phyloP scores from a whole-genome alignment of 2,888 invertebrate species.

The Polymixis lichenea region DNA sequence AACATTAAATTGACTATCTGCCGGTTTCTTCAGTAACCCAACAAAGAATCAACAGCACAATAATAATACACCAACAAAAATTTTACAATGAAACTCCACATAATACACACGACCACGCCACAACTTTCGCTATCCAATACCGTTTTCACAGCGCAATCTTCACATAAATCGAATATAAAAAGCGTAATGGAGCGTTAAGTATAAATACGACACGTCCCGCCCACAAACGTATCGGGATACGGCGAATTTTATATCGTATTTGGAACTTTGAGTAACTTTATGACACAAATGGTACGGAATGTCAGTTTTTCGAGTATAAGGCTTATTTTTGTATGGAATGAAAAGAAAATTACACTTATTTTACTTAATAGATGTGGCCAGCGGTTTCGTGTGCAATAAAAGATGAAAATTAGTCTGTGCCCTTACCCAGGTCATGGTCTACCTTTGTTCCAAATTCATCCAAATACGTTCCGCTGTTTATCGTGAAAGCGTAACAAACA shows the following conservation, averaged over 20 bases:
- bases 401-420: no score
- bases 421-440: no score
- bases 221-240: slow-evolving; percentile 53
- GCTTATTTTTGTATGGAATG: slow-evolving; percentile 2
- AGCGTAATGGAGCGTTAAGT: slow-evolving; percentile 66
- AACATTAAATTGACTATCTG: background rate
- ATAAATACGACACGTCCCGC: slow-evolving; percentile 62
- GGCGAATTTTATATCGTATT: slow-evolving; percentile 58
- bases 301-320: slow-evolving; percentile 1
- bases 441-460: no score
- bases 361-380: background rate
- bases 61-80: slow-evolving; percentile 25
- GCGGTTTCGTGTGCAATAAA: no score
- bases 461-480: no score
- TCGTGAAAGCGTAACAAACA: no score
- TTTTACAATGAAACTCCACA: slow-evolving; percentile 19
- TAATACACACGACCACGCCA: slow-evolving; percentile 39
- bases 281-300: slow-evolving; percentile 34
- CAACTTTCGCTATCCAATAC: slow-evolving; percentile 61
- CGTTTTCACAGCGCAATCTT: slow-evolving; percentile 62
- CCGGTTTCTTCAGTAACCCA: background rate
- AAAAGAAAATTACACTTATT: background rate
- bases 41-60: slow-evolving; percentile 14
- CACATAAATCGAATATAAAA: slow-evolving; percentile 68
- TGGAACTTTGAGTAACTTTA: slow-evolving; percentile 58